A percentile compares a stretch with the other conserved stretches of the same genome.
phyloP scores from a whole-genome alignment of 2,113 vertebrate genomes.

The Strigops habroptila region DNA sequence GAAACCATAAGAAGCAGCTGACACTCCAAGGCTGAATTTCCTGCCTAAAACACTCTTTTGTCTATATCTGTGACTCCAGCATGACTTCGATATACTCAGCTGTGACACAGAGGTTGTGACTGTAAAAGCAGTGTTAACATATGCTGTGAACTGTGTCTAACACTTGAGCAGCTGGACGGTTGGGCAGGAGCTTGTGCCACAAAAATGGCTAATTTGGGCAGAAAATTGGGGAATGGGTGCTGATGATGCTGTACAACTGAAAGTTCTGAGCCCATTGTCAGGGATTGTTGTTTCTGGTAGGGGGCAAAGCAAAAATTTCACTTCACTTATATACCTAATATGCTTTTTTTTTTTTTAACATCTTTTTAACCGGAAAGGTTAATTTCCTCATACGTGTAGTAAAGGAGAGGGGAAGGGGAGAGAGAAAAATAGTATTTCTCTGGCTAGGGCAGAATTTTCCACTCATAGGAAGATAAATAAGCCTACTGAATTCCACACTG shows the following conservation, averaged over 20 bases:
- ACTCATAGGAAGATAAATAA: background rate
- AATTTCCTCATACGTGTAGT: background rate
- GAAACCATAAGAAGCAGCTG: background rate
- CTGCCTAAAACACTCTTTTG: background rate
- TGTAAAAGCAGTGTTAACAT: background rate
- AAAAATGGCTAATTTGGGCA: background rate
- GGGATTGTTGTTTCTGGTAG: background rate
- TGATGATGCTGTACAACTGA: background rate
- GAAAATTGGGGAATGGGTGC: background rate
- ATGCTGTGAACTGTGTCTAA: background rate
- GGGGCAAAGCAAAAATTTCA: background rate
- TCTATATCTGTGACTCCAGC: rapidly evolving
- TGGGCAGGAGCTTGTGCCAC: background rate
- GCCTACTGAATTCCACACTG: background rate
- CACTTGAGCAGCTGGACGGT: background rate
- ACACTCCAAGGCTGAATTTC: background rate
- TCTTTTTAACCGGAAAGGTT: background rate
- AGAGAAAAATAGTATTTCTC: background rate
- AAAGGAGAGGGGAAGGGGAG: background rate
- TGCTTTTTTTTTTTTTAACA: background rate
- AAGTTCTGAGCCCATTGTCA: background rate
- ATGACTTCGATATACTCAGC: background rate
- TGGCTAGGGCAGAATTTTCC: background rate
- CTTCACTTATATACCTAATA: background rate
- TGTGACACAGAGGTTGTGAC: rapidly evolving